These are phyloP conservation scores for Saturnia japonica DNA, from an alignment of 2,888 invertebrate species.

Conservation along the genomic window DNA sequence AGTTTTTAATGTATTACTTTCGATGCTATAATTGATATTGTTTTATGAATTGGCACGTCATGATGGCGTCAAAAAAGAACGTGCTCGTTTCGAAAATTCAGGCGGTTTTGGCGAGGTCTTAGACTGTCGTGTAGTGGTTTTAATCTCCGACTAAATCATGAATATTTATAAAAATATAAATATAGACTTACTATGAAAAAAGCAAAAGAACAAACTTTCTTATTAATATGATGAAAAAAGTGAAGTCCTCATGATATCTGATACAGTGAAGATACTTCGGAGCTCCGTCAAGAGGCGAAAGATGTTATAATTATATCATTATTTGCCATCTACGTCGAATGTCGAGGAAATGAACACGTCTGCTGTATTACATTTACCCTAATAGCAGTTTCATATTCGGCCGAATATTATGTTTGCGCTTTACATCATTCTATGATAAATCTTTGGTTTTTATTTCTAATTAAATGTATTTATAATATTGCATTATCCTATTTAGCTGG, in stretches of 20 bases:
- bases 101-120: too few species aligned
- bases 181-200: too few species aligned
- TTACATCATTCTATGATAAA: conserved; percentile 8
- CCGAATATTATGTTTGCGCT: conserved; percentile 36
- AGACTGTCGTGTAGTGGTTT: too few species aligned
- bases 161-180: too few species aligned
- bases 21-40: too few species aligned
- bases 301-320: conserved; percentile 59
- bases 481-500: too few species aligned
- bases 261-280: conserved; percentile 24
- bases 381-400: conserved; percentile 36
- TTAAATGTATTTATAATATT: not conserved
- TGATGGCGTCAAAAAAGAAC: too few species aligned
- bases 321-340: conserved; percentile 45
- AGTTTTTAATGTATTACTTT: too few species aligned
- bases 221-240: not conserved
- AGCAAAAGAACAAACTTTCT: too few species aligned
- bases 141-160: too few species aligned
- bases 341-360: conserved; percentile 50
- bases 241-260: conserved; percentile 25
- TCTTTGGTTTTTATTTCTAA: not conserved
- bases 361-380: conserved; percentile 48
- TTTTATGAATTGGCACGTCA: too few species aligned
- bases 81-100: too few species aligned
- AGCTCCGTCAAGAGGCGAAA: conserved; percentile 37